Conservation (phyloP, 2,113 vertebrate species). For the Pycnonotus jocosus region DNA sequence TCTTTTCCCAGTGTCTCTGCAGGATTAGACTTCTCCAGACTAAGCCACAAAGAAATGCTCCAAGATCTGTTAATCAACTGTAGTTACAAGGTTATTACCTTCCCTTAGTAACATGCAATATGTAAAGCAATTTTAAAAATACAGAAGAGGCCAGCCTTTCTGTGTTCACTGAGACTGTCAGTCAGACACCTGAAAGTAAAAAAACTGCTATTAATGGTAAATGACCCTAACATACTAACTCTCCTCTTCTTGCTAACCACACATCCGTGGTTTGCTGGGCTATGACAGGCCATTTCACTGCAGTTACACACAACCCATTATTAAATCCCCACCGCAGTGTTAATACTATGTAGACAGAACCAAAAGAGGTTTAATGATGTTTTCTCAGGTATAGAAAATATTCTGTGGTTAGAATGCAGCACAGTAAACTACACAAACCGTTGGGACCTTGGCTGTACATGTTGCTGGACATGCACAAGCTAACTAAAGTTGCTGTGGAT, state of each 20-base stretch:
- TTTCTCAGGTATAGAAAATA: conserved; percentile 3
- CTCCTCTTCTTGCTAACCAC: neutral
- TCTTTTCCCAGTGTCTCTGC: neutral
- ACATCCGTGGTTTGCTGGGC: neutral
- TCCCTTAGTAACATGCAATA: neutral
- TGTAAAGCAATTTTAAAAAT: neutral
- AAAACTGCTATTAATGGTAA: neutral
- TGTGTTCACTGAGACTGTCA: neutral
- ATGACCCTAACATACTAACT: neutral
- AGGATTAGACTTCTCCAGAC: neutral
- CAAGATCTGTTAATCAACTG: neutral
- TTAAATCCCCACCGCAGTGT: neutral
- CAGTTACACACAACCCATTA: neutral
- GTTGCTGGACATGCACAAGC: neutral
- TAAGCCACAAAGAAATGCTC: neutral
- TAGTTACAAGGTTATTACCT: neutral
- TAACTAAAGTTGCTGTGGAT: neutral
- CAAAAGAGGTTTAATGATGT: neutral
- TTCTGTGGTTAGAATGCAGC: neutral
- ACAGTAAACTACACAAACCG: neutral
- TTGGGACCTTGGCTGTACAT: neutral
- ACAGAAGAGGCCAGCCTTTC: neutral
- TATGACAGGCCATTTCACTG: neutral
- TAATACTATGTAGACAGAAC: neutral
- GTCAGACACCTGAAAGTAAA: neutral